A percentile compares a stretch with the other conserved stretches of the same genome.
Evolutionary conservation across 2,888 invertebrate species (phyloP).

Genomic region (Dioctria linearis): DNA sequence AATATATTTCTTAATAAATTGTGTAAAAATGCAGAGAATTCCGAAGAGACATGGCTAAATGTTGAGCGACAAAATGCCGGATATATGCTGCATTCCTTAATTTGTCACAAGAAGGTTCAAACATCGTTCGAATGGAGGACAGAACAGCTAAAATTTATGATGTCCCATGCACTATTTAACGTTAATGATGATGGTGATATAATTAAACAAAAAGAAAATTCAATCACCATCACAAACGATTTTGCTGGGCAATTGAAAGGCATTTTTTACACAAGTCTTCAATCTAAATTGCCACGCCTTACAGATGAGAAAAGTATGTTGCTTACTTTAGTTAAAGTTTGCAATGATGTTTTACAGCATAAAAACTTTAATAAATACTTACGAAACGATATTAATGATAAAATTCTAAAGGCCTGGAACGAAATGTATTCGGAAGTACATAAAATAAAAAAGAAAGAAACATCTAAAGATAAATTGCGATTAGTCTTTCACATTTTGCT

Average conservation of each 20-base stretch:
- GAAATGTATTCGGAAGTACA: conserved; percentile 72
- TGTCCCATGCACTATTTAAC: conserved; percentile 78
- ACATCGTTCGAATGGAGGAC: conserved; percentile 75
- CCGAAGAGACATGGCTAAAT: conserved; percentile 76
- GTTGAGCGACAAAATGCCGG: conserved; percentile 80
- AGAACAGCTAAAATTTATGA: conserved; percentile 77
- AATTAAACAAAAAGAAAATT: conserved; percentile 63
- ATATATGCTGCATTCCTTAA: conserved; percentile 72
- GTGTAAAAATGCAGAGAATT: conserved; percentile 69
- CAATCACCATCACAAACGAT: conserved; percentile 71
- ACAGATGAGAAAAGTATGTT: conserved; percentile 76
- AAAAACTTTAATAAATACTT: conserved; percentile 73
- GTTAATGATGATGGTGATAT: conserved; percentile 70
- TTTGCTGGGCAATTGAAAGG: conserved; percentile 76
- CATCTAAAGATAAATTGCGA: conserved; percentile 70
- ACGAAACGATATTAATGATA: conserved; percentile 74
- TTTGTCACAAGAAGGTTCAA: conserved; percentile 69
- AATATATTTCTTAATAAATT: conserved; percentile 75
- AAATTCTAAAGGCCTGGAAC: conserved; percentile 77
- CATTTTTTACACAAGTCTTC: conserved; percentile 80
- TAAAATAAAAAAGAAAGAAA: conserved; percentile 48
- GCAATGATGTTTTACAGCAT: conserved; percentile 73
- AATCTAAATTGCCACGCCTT: conserved; percentile 78
- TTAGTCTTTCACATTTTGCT: conserved; percentile 81
- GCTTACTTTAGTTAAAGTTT: conserved; percentile 74